Conservation (phyloP, 1,140 invertebrate genomes). For the Aphis craccivora region DNA sequence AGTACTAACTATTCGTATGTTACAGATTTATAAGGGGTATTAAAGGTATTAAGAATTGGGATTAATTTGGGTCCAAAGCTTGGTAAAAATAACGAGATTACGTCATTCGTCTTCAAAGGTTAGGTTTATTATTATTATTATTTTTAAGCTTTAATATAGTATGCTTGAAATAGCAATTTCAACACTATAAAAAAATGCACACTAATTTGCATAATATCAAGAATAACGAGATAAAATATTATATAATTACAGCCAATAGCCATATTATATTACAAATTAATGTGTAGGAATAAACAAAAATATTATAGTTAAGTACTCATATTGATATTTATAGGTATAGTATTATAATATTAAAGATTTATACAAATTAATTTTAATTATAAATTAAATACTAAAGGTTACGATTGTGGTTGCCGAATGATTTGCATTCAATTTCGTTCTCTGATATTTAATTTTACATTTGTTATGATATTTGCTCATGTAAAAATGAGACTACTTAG, state of each 20-base stretch:
- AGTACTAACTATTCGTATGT: background rate
- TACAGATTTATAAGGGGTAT: background rate
- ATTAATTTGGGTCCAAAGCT: background rate
- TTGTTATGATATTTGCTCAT: too few relatives aligned
- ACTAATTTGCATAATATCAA: background rate
- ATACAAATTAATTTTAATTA: too few relatives aligned
- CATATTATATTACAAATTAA: background rate
- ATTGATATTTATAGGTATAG: too few relatives aligned
- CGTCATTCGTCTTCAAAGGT: constrained; percentile 4
- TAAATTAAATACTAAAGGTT: too few relatives aligned
- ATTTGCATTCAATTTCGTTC: too few relatives aligned
- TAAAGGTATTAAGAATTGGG: background rate
- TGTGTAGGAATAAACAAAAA: too few relatives aligned
- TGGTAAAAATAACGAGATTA: background rate
- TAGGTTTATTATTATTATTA: background rate
- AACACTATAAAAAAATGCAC: background rate
- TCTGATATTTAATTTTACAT: too few relatives aligned
- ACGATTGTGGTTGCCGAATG: too few relatives aligned
- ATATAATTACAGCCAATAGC: background rate
- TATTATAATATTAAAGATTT: too few relatives aligned
- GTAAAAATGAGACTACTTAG: too few relatives aligned
- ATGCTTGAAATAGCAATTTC: background rate
- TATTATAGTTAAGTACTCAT: too few relatives aligned
- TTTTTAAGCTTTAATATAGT: background rate
- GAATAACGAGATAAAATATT: background rate